phyloP scores from a whole-genome alignment of 2,797 vertebrate species.

The Macrochelys suwanniensis region DNA sequence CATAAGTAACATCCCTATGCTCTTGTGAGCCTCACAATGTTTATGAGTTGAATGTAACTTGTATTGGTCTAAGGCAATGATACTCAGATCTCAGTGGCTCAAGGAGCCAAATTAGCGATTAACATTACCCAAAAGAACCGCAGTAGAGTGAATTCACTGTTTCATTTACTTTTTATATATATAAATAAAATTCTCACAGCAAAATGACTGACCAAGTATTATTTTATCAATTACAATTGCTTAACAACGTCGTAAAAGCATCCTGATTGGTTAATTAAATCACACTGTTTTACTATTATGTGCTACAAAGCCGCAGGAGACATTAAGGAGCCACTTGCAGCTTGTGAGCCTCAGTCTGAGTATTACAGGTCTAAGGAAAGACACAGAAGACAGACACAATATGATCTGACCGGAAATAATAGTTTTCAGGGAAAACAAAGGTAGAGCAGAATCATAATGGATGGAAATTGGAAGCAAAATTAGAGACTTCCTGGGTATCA shows the following conservation, averaged over 20 bases:
- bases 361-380: background rate
- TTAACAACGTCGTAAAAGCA: background rate
- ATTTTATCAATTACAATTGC: background rate
- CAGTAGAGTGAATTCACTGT: too few relatives aligned
- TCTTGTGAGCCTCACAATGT: background rate
- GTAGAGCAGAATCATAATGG: background rate
- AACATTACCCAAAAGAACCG: background rate
- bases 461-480: background rate
- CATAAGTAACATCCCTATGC: background rate
- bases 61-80: background rate
- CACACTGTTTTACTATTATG: background rate
- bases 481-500: background rate
- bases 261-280: background rate
- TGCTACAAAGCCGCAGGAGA: background rate
- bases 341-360: background rate
- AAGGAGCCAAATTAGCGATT: background rate
- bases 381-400: background rate
- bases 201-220: background rate
- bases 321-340: background rate
- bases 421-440: background rate
- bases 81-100: background rate
- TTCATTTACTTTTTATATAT: too few relatives aligned
- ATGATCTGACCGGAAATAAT: background rate
- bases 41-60: background rate
- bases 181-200: background rate